phyloP scores from a whole-genome alignment of 1,140 invertebrate species.

The Uloborus diversus region DNA sequence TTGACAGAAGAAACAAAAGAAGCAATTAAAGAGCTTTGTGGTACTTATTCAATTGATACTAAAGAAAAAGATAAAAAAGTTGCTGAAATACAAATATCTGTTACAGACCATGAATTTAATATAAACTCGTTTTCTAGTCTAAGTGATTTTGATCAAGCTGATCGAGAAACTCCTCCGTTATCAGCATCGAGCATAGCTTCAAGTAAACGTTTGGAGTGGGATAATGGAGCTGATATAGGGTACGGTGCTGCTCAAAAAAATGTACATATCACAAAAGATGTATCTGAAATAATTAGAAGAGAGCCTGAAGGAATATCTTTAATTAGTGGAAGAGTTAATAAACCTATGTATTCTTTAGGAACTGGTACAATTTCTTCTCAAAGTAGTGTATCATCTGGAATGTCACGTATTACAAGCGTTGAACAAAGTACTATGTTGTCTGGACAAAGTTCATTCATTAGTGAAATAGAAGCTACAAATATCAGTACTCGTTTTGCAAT shows the following conservation, averaged over 20 bases:
- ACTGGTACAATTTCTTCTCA: no score
- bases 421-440: no score
- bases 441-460: no score
- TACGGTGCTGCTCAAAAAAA: slow-evolving; percentile 2
- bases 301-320: slow-evolving; percentile 33
- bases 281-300: slow-evolving; percentile 10
- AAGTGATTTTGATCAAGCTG: slow-evolving; percentile 6
- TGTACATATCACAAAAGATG: background rate
- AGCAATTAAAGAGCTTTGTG: background rate
- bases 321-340: background rate
- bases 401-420: no score
- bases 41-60: no score
- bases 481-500: no score
- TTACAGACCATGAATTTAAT: background rate
- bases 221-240: slow-evolving; percentile 36
- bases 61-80: slow-evolving; percentile 1
- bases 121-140: background rate
- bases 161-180: slow-evolving; percentile 16
- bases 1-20: background rate
- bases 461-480: no score
- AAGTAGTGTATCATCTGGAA: no score
- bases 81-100: slow-evolving; percentile 6
- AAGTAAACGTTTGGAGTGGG: slow-evolving; percentile 34
- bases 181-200: slow-evolving; percentile 30
- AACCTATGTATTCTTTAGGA: no score